Base-by-base conservation (phyloP, 2,113 vertebrate genomes). In the Campylorhamphus procurvoides region DNA sequence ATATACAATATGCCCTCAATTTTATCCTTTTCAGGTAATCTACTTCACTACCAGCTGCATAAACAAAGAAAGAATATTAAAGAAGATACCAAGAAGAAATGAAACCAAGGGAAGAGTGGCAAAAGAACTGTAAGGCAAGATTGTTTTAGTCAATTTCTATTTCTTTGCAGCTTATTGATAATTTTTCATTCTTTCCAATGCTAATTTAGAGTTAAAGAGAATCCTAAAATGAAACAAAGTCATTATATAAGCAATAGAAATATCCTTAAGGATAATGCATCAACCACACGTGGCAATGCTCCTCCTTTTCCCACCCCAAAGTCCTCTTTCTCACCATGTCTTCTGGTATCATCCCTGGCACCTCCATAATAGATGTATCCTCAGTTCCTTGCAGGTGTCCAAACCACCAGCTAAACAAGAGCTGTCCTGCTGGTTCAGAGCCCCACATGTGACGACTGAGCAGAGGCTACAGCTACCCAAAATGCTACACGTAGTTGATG, bases 391-490 rank as follows among this genome's bases (percentile, higher is more conserved):
- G 27, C 20, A 53, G 18, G 20, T 47, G 15, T 42, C 40, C 44
- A 69, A 60, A 40, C 11, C 59, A 33, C 17, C 23, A 12, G 35
- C 18, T 69, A 60, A 72, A 39, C 6, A 55, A 59, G n/a, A 80
- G 33, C 22, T 27, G 16, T 55, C 19, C 20, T 4, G 3, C 42
- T 79, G 62, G 28, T n/a, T 75, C 42, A 75, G 46, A 90, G 46
- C n/a, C 29, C 14, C 12, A 12, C 3, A 18, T 18, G 14, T 17
- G 20, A 80, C 27, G 18, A 49, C 60, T 46, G 28, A 29, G 19
- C 24, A 64, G 28, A 7, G 17, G 23, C 37, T 25, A 55, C 0
- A 0, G 50, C 5, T 18, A 62, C 28, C 6, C 53, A 29, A 18
- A 63, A 67, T 1, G 7, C 17, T 49, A 37, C 39, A 44, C 2